These are phyloP conservation scores for Malurus cyaneus DNA, from an alignment of 2,113 vertebrate species.

Conservation along the genomic window DNA sequence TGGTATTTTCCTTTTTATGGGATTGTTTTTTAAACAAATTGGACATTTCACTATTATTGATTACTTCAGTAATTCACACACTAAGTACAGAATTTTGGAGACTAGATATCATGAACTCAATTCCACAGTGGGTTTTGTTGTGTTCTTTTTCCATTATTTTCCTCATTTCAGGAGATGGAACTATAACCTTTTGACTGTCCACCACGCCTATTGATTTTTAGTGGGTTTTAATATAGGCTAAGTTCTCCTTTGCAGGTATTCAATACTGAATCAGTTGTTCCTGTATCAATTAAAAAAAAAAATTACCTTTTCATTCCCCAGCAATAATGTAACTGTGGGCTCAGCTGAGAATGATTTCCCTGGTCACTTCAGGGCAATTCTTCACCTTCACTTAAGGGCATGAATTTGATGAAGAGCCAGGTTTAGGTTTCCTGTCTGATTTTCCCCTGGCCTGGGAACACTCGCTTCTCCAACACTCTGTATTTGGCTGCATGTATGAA, in stretches of 20 bases:
- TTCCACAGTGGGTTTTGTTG: neutral
- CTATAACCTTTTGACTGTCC: neutral
- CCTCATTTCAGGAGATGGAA: neutral
- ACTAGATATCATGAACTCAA: neutral
- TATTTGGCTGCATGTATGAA: neutral
- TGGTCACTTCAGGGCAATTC: rapidly evolving
- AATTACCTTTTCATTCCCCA: neutral
- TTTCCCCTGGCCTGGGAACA: neutral
- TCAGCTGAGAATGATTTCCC: neutral
- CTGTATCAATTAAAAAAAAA: neutral
- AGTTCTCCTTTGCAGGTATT: neutral
- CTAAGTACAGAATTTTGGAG: neutral
- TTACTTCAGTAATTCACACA: neutral
- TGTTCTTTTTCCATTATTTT: neutral
- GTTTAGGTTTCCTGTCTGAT: neutral
- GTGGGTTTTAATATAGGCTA: neutral
- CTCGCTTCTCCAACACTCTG: neutral
- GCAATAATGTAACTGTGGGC: too few relatives aligned
- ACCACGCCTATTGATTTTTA: neutral
- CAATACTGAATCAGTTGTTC: neutral
- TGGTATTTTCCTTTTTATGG: neutral
- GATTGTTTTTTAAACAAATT: neutral
- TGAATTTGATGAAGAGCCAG: neutral
- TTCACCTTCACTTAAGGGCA: neutral
- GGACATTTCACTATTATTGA: neutral